These are phyloP conservation scores for Anarhynchus alexandrinus DNA, from an alignment of 2,113 vertebrate species.

Conservation along the genomic window DNA sequence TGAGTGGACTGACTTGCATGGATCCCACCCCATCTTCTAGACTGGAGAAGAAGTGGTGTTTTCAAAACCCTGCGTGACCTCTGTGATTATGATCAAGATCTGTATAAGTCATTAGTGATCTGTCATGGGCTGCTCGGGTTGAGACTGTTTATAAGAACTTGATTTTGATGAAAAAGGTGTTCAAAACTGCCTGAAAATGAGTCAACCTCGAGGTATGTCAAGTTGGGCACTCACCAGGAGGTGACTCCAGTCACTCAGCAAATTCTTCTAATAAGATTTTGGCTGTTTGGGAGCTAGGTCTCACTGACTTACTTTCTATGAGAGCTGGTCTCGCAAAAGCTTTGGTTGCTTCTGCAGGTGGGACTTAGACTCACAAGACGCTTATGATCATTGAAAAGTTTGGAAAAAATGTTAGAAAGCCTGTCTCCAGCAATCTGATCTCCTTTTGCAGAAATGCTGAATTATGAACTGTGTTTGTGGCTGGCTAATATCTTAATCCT, in stretches of 20 bases:
- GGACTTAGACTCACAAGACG: not conserved
- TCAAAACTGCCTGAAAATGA: not conserved
- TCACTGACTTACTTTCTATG: not conserved
- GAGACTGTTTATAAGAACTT: not conserved
- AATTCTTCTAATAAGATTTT: not conserved
- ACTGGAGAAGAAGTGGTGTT: not conserved
- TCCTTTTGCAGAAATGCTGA: not conserved
- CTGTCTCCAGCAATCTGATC: not conserved
- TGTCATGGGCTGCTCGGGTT: not conserved
- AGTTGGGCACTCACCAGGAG: not conserved
- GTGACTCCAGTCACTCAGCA: not conserved
- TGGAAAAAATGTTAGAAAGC: not conserved
- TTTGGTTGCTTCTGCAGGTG: not conserved
- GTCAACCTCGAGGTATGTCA: not conserved
- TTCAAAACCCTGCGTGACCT: not conserved
- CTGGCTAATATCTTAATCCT: constrained; percentile 2
- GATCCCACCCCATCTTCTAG: not conserved
- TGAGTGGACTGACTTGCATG: not conserved
- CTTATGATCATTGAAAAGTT: not conserved
- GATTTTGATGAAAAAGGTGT: not conserved
- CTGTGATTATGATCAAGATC: not conserved
- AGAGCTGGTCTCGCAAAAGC: not conserved
- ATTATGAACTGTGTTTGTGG: not conserved
- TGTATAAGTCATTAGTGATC: not conserved
- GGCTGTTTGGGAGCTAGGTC: not conserved